phyloP scores from a whole-genome alignment of 92 coral and sea anemone species.

The Parazoanthus swiftii region DNA sequence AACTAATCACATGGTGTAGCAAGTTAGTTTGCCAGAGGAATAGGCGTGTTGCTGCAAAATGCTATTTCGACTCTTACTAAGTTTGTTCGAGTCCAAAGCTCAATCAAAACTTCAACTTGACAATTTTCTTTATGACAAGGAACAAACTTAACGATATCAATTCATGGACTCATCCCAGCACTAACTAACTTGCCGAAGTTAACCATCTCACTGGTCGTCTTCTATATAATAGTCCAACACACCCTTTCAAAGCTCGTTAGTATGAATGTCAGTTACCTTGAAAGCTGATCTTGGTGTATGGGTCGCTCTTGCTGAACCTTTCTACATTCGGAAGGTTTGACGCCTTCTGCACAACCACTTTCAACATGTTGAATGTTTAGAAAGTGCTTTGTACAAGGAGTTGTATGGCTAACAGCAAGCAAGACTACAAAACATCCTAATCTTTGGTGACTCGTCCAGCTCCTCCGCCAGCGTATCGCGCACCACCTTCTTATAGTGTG shows the following conservation, averaged over 20 bases:
- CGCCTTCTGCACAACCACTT: constrained; percentile 40
- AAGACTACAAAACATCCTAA: not conserved
- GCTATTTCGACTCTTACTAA: no score
- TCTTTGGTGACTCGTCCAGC: not conserved
- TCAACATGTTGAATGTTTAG: constrained; percentile 17
- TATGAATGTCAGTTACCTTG: constrained; percentile 50
- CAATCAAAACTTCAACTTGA: not conserved
- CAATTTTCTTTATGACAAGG: not conserved
- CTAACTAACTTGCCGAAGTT: not conserved
- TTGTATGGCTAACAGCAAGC: not conserved
- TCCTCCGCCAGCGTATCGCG: not conserved
- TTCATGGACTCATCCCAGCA: not conserved
- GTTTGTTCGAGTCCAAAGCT: not conserved
- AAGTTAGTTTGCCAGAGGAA: no score
- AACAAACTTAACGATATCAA: not conserved
- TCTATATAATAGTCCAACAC: not conserved
- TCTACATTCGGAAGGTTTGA: constrained; percentile 58
- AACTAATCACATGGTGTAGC: no score
- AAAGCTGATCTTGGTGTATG: constrained; percentile 49
- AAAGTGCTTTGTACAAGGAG: not conserved
- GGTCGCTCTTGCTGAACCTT: constrained; percentile 61
- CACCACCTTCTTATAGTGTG: not conserved
- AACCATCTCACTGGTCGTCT: not conserved
- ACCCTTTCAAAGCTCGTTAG: constrained; percentile 2
- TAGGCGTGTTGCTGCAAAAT: no score